phyloP scores from a whole-genome alignment of 2,888 invertebrate genomes.

The Ophraella communa region DNA sequence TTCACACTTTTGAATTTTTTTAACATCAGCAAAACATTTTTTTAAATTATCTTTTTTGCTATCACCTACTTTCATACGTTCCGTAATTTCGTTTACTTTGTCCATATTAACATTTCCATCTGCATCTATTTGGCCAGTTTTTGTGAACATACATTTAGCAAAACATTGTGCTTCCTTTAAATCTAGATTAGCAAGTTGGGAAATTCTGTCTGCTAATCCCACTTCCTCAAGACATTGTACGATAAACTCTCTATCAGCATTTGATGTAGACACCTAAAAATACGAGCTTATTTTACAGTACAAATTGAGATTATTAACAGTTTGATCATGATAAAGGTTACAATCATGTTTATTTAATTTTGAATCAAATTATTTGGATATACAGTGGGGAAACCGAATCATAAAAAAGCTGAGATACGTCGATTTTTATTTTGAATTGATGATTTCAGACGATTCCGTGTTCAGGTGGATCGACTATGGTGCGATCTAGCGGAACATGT shows the following conservation, averaged over 20 bases:
- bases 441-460: too few relatives aligned
- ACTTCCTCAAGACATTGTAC: background rate
- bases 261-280: background rate
- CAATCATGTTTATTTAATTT: too few relatives aligned
- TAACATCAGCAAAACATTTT: background rate
- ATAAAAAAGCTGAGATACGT: too few relatives aligned
- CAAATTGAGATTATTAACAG: too few relatives aligned
- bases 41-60: background rate
- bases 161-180: background rate
- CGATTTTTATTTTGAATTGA: too few relatives aligned
- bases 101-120: background rate
- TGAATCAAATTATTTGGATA: too few relatives aligned
- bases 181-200: background rate
- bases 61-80: background rate
- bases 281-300: background rate
- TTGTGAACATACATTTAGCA: background rate
- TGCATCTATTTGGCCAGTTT: background rate
- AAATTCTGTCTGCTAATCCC: background rate
- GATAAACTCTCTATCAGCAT: background rate
- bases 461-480: too few relatives aligned
- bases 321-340: too few relatives aligned
- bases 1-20: slow-evolving; percentile 15
- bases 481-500: too few relatives aligned
- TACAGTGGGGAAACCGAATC: too few relatives aligned
- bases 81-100: background rate